Evolutionary conservation across 2,888 invertebrate genomes (phyloP).

Genomic region (Eumacrocentrus americanus): DNA sequence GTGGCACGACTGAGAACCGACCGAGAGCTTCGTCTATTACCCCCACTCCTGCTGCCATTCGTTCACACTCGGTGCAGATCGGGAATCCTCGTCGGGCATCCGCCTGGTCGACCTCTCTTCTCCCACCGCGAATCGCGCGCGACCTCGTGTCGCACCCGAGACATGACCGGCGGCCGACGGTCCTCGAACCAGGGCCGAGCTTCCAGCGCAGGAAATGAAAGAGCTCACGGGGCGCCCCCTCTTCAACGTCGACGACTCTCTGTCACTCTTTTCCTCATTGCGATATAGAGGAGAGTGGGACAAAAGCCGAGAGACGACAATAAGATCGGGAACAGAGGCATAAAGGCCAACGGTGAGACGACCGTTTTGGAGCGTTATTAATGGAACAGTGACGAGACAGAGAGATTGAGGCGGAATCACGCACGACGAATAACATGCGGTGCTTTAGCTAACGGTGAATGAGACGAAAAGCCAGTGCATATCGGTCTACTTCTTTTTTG

Average conservation of each 20-base stretch:
- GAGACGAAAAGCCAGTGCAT: conserved; percentile 28
- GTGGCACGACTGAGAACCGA: conserved; percentile 54
- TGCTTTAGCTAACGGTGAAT: conserved; percentile 33
- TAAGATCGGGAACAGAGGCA: conserved; percentile 23
- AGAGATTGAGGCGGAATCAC: conserved; percentile 52
- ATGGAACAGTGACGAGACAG: conserved; percentile 52
- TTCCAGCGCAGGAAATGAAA: conserved; percentile 32
- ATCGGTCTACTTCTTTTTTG: not conserved
- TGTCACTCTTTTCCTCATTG: no score
- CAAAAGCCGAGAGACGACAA: conserved; percentile 13
- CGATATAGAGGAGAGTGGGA: not conserved
- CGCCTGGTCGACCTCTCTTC: conserved; percentile 19
- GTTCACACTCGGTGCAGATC: not conserved
- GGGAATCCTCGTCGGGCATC: conserved; percentile 5
- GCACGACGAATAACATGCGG: conserved; percentile 42
- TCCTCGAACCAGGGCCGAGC: conserved; percentile 19
- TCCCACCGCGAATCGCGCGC: conserved; percentile 48
- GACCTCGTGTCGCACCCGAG: conserved; percentile 52
- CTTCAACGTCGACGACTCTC: conserved; percentile 5
- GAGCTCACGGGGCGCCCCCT: conserved; percentile 14
- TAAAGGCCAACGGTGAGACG: conserved; percentile 17
- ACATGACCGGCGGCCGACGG: conserved; percentile 23
- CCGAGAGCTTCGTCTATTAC: conserved; percentile 20
- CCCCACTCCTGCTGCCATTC: conserved; percentile 16
- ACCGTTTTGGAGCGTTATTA: conserved; percentile 43